Conservation (phyloP, 2,113 vertebrate genomes). For the Pyrgilauda ruficollis region DNA sequence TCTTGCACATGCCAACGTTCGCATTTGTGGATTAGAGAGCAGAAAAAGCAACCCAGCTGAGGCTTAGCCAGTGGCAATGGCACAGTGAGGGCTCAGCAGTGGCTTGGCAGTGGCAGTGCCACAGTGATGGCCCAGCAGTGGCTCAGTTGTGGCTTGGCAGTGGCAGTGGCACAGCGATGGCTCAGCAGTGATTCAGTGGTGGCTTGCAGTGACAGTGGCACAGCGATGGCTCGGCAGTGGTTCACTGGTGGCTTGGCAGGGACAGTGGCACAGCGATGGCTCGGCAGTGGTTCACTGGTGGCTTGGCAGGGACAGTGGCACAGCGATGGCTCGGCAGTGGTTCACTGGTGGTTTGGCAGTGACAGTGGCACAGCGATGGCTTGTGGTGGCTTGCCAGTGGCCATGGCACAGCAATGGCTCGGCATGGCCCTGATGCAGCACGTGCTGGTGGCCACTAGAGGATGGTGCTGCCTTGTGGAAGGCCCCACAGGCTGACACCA, state of each 20-base stretch:
- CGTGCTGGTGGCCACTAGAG: constrained; percentile 9
- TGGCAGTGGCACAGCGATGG: too few relatives aligned
- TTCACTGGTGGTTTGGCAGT: accelerated
- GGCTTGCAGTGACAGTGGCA: neutral
- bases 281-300: neutral
- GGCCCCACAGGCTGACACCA: neutral
- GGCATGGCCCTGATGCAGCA: neutral
- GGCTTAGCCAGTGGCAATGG: neutral
- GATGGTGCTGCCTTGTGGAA: constrained; percentile 20
- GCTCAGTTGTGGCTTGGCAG: neutral
- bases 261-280: too few relatives aligned
- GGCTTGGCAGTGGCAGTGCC: neutral
- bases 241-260: accelerated
- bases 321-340: neutral
- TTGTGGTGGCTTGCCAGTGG: neutral
- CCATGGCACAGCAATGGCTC: neutral
- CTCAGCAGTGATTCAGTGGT: accelerated
- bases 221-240: accelerated
- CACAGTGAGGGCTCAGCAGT: accelerated
- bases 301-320: neutral
- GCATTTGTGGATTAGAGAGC: neutral
- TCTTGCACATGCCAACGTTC: accelerated
- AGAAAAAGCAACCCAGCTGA: neutral
- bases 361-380: neutral
- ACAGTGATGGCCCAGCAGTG: neutral